Evolutionary conservation across 2,113 vertebrate genomes (phyloP).

Genomic region (Columba janthina): DNA sequence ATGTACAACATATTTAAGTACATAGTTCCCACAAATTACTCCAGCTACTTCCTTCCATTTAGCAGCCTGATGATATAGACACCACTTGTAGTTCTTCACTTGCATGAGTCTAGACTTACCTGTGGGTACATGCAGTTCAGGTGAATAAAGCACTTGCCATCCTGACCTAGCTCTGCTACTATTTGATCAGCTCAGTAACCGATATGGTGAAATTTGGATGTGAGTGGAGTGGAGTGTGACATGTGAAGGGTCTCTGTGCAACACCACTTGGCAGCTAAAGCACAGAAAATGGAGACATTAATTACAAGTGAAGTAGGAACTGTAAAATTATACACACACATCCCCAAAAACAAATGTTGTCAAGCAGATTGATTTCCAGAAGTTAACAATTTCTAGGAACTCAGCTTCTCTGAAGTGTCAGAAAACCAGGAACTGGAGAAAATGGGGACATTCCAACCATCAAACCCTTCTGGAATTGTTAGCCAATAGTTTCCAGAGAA

Average conservation of each 20-base stretch:
- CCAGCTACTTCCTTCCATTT: background rate
- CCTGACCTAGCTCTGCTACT: background rate
- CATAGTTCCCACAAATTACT: background rate
- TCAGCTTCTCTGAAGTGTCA: background rate
- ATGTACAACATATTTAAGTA: background rate
- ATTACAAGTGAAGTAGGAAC: background rate
- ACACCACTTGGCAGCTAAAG: background rate
- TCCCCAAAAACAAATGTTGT: background rate
- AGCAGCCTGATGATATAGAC: background rate
- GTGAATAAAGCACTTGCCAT: background rate
- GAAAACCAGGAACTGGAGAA: background rate
- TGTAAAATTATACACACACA: accelerated
- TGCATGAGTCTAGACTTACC: background rate
- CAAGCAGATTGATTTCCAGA: background rate
- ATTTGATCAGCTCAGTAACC: background rate
- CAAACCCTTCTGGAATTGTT: background rate
- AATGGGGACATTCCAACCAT: background rate
- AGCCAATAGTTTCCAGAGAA: background rate
- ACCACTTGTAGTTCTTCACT: background rate
- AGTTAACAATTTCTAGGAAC: background rate
- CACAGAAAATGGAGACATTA: background rate
- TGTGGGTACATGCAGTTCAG: background rate
- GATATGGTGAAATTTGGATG: background rate
- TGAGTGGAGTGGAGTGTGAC: background rate
- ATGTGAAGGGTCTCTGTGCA: background rate